Evolutionary conservation across 2,888 invertebrate genomes (phyloP).

Genomic region (Tupiocoris notatus): DNA sequence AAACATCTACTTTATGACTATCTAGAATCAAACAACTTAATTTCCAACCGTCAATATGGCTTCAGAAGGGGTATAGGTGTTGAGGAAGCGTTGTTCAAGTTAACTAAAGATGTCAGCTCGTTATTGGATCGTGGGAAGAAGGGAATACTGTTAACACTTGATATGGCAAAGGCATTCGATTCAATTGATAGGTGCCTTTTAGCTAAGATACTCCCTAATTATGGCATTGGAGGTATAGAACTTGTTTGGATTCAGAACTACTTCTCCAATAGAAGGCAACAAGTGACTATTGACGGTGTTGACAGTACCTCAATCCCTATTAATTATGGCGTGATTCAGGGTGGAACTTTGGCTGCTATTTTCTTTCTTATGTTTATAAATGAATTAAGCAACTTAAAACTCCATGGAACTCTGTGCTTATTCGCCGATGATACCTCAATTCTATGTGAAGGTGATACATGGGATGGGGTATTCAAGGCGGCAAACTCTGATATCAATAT

Average conservation of each 20-base stretch:
- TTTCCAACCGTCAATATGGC: constrained; percentile 22
- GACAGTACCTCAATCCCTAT: background rate
- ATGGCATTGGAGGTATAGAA: background rate
- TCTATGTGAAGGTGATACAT: too few relatives aligned
- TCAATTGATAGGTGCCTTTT: constrained; percentile 18
- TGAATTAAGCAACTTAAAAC: too few relatives aligned
- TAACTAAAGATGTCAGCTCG: background rate
- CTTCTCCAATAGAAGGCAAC: constrained; percentile 7
- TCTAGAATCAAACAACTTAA: constrained; percentile 19
- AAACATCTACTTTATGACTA: constrained; percentile 18
- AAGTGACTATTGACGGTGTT: background rate
- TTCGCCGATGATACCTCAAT: too few relatives aligned
- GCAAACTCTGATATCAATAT: too few relatives aligned
- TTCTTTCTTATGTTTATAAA: constrained; percentile 39
- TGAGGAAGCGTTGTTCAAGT: constrained; percentile 15
- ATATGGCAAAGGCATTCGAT: constrained; percentile 37
- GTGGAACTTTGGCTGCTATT: constrained; percentile 20
- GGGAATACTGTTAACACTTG: background rate
- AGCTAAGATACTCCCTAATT: background rate
- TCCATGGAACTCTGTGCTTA: too few relatives aligned
- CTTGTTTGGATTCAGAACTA: constrained; percentile 29
- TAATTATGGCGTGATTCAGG: constrained; percentile 31
- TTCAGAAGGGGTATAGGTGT: constrained; percentile 24
- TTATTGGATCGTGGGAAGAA: constrained; percentile 5
- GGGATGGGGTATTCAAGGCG: too few relatives aligned